A percentile compares a stretch with the other conserved stretches of the same genome.
These are phyloP conservation scores for Hyles vespertilio DNA, from an alignment of 1,140 invertebrate genomes.

Conservation along the genomic window DNA sequence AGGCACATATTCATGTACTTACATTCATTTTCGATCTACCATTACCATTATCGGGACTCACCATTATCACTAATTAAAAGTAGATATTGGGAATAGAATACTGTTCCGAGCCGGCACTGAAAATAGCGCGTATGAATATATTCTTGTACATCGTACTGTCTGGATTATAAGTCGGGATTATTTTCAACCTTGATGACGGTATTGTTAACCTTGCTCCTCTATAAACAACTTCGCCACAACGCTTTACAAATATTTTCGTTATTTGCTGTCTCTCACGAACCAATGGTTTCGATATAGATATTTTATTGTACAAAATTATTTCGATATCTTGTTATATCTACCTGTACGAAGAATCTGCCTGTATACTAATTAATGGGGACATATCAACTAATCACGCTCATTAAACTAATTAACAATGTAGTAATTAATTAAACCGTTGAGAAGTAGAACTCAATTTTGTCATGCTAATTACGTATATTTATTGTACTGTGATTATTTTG, in stretches of 20 bases:
- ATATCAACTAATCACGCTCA: no score
- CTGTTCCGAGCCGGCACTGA: conserved; percentile 8
- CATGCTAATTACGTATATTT: not conserved
- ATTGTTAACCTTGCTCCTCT: conserved; percentile 60
- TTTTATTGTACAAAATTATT: no score
- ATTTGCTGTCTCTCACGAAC: conserved; percentile 9
- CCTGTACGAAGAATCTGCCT: no score
- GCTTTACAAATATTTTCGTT: conserved; percentile 16
- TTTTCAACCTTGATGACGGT: conserved; percentile 66
- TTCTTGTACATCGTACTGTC: conserved; percentile 35
- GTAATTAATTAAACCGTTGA: no score
- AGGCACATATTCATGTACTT: conserved; percentile 15
- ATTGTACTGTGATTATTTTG: no score
- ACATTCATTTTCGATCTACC: conserved; percentile 15
- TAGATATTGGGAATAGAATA: conserved; percentile 4
- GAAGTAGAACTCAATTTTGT: no score
- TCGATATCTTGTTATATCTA: no score
- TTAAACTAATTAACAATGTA: no score
- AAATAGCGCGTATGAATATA: conserved; percentile 34
- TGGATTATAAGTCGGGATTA: conserved; percentile 46
- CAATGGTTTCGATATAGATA: no score
- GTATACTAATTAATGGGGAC: no score
- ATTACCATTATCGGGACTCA: not conserved
- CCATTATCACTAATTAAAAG: conserved; percentile 3
- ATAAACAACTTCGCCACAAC: conserved; percentile 47